phyloP scores from a whole-genome alignment of 2,888 invertebrate genomes.

The Junonia oenone region DNA sequence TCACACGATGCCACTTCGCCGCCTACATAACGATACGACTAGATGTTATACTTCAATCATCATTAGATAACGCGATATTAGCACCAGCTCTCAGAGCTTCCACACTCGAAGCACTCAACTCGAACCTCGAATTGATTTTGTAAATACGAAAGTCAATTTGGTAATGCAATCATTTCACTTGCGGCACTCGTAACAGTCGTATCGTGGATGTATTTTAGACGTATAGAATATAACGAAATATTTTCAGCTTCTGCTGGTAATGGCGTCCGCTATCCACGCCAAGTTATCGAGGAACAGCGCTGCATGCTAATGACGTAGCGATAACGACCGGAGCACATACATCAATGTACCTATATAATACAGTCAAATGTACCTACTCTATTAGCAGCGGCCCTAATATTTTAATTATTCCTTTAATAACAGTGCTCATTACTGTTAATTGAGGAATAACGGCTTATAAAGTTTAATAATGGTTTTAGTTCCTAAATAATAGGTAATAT shows the following conservation, averaged over 20 bases:
- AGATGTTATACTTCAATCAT: conserved; percentile 67
- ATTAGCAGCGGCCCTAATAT: not conserved
- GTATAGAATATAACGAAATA: conserved; percentile 6
- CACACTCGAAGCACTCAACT: conserved; percentile 53
- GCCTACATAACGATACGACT: conserved; percentile 63
- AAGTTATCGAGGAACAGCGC: conserved; percentile 55
- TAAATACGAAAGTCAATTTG: conserved; percentile 33
- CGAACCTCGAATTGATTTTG: conserved; percentile 44
- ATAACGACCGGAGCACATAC: conserved; percentile 36
- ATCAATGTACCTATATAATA: conserved; percentile 20
- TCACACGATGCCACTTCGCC: conserved; percentile 63
- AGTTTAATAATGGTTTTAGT: too few species aligned
- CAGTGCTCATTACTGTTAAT: not conserved
- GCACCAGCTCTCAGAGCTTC: conserved; percentile 47
- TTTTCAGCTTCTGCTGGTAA: conserved; percentile 14
- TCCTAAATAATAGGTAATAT: too few species aligned
- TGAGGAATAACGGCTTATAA: too few species aligned
- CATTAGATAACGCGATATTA: conserved; percentile 71
- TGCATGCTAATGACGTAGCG: conserved; percentile 67
- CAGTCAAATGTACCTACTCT: not conserved
- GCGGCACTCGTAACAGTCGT: not conserved
- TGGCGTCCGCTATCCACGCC: conserved; percentile 48
- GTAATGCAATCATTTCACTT: conserved; percentile 13
- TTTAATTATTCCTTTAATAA: not conserved
- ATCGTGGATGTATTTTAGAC: conserved; percentile 6